phyloP scores from a whole-genome alignment of 2,113 vertebrate species.

The Cathartes aura region DNA sequence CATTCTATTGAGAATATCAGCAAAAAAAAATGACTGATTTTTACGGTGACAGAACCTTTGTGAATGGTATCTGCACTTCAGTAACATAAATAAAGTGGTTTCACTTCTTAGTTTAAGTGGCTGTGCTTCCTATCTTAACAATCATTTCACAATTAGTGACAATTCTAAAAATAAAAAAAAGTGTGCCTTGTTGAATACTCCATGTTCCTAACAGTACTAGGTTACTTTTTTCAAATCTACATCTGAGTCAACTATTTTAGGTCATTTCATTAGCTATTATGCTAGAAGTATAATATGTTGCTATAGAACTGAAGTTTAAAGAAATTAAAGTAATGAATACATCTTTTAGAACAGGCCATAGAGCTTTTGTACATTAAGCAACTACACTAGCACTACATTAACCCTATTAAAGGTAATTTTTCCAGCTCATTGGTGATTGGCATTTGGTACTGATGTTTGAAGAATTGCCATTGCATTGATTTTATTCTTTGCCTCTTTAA shows the following conservation, averaged over 20 bases:
- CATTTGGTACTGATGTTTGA: slow-evolving; percentile 43
- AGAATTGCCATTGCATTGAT: slow-evolving; percentile 25
- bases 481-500: slow-evolving; percentile 50
- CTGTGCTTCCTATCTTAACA: not conserved
- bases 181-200: not conserved
- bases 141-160: not conserved
- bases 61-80: not conserved
- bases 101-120: not conserved
- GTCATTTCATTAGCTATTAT: not conserved
- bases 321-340: slow-evolving; percentile 19
- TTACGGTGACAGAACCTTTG: not conserved
- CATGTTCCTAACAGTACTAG: not conserved
- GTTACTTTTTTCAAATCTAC: not conserved
- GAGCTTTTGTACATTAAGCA: slow-evolving; percentile 15
- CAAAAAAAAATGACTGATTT: not conserved
- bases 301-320: not conserved
- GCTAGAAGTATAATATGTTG: not conserved
- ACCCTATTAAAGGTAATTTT: slow-evolving; percentile 53
- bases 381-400: slow-evolving; percentile 18
- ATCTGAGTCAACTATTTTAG: not conserved
- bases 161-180: not conserved
- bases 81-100: not conserved
- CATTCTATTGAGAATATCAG: not conserved
- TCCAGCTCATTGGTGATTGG: slow-evolving; percentile 60
- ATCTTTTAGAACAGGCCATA: slow-evolving; percentile 26